phyloP scores from a whole-genome alignment of 2,113 vertebrate genomes.

The Chaetura pelagica region DNA sequence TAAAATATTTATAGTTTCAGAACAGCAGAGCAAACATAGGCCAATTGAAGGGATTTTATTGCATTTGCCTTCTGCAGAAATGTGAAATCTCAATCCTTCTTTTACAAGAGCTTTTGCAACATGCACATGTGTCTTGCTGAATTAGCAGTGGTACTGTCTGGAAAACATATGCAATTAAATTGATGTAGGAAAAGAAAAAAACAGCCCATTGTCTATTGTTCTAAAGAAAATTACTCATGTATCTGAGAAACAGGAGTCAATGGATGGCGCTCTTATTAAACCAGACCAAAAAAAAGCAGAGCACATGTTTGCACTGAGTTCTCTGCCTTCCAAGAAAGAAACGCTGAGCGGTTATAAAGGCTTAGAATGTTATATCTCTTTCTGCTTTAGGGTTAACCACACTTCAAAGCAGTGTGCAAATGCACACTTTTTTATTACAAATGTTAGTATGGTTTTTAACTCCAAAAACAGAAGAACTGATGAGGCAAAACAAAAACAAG shows the following conservation, averaged over 20 bases:
- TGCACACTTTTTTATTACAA: neutral
- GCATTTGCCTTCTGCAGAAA: slow-evolving; percentile 74
- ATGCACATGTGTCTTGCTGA: slow-evolving; percentile 67
- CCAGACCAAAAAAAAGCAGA: neutral
- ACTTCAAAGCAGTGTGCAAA: neutral
- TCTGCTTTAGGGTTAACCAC: neutral
- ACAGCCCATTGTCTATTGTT: slow-evolving; percentile 55
- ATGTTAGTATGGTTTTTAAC: neutral
- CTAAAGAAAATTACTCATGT: neutral
- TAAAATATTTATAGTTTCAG: slow-evolving; percentile 70
- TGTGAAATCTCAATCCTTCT: slow-evolving; percentile 66
- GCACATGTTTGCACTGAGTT: neutral
- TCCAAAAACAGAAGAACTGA: neutral
- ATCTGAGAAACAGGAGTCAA: neutral
- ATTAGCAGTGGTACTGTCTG: slow-evolving; percentile 72
- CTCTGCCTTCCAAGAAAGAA: neutral
- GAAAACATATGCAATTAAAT: slow-evolving; percentile 76
- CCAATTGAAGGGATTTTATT: slow-evolving; percentile 66
- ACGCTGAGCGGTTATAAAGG: neutral
- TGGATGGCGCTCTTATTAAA: neutral
- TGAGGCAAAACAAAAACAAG: neutral
- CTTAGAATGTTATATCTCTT: neutral
- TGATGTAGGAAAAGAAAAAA: slow-evolving; percentile 2
- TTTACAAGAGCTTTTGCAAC: slow-evolving; percentile 76
- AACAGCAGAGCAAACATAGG: slow-evolving; percentile 49